phyloP scores from a whole-genome alignment of 92 coral and sea anemone species.

The Palythoa caribaeorum region DNA sequence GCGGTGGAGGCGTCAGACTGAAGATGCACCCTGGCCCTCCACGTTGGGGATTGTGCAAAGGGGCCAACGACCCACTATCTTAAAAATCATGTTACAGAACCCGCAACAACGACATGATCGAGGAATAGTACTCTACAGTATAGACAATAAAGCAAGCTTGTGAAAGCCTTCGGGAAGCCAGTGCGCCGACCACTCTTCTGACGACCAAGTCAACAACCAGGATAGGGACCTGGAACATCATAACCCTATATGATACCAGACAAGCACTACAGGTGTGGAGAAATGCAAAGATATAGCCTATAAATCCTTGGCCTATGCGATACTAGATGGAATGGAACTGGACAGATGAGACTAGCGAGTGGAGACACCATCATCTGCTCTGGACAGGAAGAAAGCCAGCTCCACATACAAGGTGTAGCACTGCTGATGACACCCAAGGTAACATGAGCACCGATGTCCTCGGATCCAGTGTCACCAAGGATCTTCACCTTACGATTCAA shows the following conservation, averaged over 20 bases:
- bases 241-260: not conserved
- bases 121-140: not conserved
- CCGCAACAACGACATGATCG: not conserved
- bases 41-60: no score
- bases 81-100: no score
- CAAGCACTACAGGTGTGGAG: no score
- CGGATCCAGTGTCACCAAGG: not conserved
- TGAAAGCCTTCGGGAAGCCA: not conserved
- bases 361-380: constrained; percentile 31
- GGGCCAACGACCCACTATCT: no score
- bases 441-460: not conserved
- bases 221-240: not conserved
- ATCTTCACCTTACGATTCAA: constrained; percentile 12
- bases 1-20: no score
- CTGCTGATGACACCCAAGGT: not conserved
- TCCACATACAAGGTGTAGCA: not conserved
- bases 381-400: constrained; percentile 23
- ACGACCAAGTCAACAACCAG: not conserved
- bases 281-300: not conserved
- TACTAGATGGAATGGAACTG: constrained; percentile 40
- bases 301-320: constrained; percentile 14
- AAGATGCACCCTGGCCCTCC: no score
- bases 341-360: constrained; percentile 8
- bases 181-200: not conserved
- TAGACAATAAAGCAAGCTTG: not conserved